phyloP scores from a whole-genome alignment of 1,140 invertebrate genomes.

The Microplitis mediator region DNA sequence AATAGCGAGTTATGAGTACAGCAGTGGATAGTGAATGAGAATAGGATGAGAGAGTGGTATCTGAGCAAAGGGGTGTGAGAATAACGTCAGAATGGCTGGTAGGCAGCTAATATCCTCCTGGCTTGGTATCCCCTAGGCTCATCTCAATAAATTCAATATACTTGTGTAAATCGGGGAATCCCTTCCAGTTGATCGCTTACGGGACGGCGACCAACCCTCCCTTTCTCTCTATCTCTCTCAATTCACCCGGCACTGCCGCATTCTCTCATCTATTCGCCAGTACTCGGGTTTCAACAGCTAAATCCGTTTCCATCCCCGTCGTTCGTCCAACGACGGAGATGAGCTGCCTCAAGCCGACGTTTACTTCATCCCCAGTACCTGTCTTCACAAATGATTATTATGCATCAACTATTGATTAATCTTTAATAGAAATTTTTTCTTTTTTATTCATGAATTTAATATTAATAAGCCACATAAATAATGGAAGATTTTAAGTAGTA shows the following conservation, averaged over 20 bases:
- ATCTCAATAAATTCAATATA: slow-evolving; percentile 66
- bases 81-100: slow-evolving; percentile 52
- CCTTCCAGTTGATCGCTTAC: slow-evolving; percentile 29
- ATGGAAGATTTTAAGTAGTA: too few species aligned
- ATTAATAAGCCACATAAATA: too few species aligned
- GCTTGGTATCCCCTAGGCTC: slow-evolving; percentile 60
- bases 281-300: slow-evolving; percentile 3
- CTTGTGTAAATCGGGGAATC: slow-evolving; percentile 59
- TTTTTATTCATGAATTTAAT: not conserved
- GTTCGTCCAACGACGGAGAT: slow-evolving; percentile 42
- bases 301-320: slow-evolving; percentile 7
- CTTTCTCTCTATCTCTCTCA: too few species aligned
- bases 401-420: not conserved
- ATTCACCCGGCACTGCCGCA: too few species aligned
- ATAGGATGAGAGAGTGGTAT: slow-evolving; percentile 27
- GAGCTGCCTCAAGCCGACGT: slow-evolving; percentile 39
- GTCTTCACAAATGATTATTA: not conserved
- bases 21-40: slow-evolving; percentile 8
- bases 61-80: slow-evolving; percentile 29
- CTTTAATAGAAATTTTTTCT: slow-evolving; percentile 3
- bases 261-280: slow-evolving; percentile 5
- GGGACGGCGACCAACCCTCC: not conserved
- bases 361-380: slow-evolving; percentile 15
- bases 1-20: not conserved
- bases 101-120: slow-evolving; percentile 64